Evolutionary conservation across 2,113 vertebrate species (phyloP).

Genomic region (Aphelocoma coerulescens): DNA sequence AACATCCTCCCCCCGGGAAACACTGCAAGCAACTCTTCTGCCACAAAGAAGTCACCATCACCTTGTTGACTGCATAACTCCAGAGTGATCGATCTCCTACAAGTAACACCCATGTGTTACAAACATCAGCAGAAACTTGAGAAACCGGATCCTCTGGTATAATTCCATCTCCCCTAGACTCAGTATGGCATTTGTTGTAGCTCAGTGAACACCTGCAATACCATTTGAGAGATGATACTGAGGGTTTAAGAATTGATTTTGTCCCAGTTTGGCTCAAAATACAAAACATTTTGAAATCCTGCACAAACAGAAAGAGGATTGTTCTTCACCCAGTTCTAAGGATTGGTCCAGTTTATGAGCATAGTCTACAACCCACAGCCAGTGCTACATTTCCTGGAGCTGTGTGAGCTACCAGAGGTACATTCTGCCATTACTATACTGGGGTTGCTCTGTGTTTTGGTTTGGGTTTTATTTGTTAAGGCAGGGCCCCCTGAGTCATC

Average conservation of each 20-base stretch:
- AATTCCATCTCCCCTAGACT: slow-evolving; percentile 5
- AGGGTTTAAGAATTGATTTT: background rate
- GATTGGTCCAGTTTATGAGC: background rate
- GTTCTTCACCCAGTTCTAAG: background rate
- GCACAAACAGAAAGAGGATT: background rate
- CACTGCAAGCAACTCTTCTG: background rate
- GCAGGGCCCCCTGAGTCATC: background rate
- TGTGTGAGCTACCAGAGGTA: background rate
- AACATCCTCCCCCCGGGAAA: background rate
- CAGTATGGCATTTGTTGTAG: background rate
- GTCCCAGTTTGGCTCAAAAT: background rate
- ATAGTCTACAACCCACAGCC: background rate
- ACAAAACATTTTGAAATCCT: background rate
- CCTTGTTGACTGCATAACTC: slow-evolving; percentile 22
- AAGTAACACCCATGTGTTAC: slow-evolving; percentile 29
- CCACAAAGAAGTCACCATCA: slow-evolving; percentile 20
- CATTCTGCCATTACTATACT: background rate
- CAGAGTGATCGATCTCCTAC: slow-evolving; percentile 7
- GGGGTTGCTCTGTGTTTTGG: background rate
- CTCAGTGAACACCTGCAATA: slow-evolving; percentile 10
- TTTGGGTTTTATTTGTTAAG: background rate
- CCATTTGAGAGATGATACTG: background rate
- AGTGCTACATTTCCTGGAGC: background rate
- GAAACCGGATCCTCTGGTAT: slow-evolving; percentile 31
- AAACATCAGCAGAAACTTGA: slow-evolving; percentile 48